These are phyloP conservation scores for Seriola rivoliana DNA, from an alignment of 2,113 vertebrate species.

Conservation along the genomic window DNA sequence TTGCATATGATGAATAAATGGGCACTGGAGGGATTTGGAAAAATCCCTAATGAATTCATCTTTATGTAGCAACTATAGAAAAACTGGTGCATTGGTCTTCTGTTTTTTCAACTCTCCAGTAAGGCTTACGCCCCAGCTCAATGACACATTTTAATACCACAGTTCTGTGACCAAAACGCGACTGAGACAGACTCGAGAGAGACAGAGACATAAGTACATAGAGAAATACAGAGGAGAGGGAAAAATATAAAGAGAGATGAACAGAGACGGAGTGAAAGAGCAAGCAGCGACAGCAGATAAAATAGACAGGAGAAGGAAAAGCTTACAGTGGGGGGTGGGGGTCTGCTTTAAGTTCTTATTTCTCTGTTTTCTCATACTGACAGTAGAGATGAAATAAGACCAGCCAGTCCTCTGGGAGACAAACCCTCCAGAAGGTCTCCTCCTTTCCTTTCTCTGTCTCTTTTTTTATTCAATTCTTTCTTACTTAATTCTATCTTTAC, in stretches of 20 bases:
- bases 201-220: constrained; percentile 6
- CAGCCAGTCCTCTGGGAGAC: constrained; percentile 4
- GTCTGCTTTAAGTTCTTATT: constrained; percentile 24
- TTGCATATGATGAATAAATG: not conserved
- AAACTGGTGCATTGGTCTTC: not conserved
- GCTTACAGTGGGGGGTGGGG: not conserved
- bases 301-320: not conserved
- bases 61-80: not conserved
- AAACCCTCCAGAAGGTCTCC: constrained; percentile 20
- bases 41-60: not conserved
- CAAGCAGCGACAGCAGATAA: not conserved
- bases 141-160: constrained; percentile 29
- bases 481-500: not conserved
- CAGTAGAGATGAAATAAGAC: constrained; percentile 27
- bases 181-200: constrained; percentile 15
- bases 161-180: constrained; percentile 40
- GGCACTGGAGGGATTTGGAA: not conserved
- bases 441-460: not conserved
- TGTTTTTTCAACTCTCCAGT: not conserved
- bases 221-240: not conserved
- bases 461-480: not conserved
- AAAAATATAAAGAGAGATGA: not conserved
- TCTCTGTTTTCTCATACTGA: constrained; percentile 17
- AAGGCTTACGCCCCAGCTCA: constrained; percentile 15
- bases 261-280: constrained; percentile 19